A percentile compares a stretch with the other conserved stretches of the same genome.
Conservation (phyloP, 1,140 invertebrate genomes). For the Spodoptera litura region DNA sequence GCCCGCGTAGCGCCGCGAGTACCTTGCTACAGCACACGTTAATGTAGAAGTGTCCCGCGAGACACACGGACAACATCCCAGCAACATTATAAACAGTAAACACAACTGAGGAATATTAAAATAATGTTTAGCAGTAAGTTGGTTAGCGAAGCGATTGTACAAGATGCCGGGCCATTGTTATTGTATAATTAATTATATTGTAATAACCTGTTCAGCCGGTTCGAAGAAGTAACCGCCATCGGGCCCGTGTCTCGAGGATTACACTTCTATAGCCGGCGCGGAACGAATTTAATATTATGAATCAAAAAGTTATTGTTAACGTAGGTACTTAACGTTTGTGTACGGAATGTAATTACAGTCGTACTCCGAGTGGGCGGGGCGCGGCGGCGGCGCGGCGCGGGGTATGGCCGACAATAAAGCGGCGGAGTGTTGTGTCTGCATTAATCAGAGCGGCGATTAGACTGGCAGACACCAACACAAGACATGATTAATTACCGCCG, state of each 20-base stretch:
- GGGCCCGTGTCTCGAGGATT: not conserved
- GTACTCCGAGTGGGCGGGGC: not conserved
- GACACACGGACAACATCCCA: not conserved
- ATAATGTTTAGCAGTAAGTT: not conserved
- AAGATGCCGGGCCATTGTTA: not conserved
- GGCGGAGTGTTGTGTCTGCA: not conserved
- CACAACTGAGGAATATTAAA: too few relatives aligned
- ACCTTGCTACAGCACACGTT: not conserved
- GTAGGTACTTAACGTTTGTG: too few relatives aligned
- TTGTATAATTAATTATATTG: not conserved
- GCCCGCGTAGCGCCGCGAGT: not conserved
- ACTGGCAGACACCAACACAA: not conserved
- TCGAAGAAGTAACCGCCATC: too few relatives aligned
- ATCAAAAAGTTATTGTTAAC: too few relatives aligned
- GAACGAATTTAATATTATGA: too few relatives aligned
- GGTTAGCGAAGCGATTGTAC: not conserved
- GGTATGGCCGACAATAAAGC: not conserved
- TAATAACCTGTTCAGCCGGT: not conserved
- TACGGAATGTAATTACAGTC: too few relatives aligned
- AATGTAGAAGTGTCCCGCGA: not conserved
- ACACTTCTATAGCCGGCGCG: not conserved
- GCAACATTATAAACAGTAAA: too few relatives aligned
- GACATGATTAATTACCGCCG: conserved; percentile 7
- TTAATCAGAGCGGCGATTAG: conserved; percentile 12
- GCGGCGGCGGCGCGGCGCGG: too few relatives aligned